These are phyloP conservation scores for Numenius phaeopus DNA, from an alignment of 2,797 vertebrate species.

Conservation along the genomic window DNA sequence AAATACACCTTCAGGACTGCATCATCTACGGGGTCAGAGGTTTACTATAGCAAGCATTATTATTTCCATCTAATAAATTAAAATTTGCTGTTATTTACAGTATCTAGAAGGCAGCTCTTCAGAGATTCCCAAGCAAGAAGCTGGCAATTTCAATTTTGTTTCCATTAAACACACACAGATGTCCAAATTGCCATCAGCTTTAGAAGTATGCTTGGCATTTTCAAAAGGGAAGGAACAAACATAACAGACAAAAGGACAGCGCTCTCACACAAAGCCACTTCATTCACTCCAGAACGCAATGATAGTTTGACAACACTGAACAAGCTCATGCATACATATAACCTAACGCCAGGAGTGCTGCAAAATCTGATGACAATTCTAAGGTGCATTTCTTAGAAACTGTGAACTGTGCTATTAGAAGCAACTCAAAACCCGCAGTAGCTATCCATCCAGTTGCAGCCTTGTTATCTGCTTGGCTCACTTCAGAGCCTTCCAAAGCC, in stretches of 20 bases:
- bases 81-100: not conserved
- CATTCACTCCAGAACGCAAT: not conserved
- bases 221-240: not conserved
- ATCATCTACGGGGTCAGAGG: not conserved
- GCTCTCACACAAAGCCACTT: not conserved
- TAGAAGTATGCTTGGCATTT: not conserved
- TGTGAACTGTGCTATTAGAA: not conserved
- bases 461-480: not conserved
- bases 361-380: not conserved
- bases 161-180: not conserved
- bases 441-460: not conserved
- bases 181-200: not conserved
- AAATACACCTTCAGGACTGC: not conserved
- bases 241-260: not conserved
- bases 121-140: not conserved
- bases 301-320: not conserved
- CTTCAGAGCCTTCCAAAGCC: not conserved
- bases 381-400: not conserved
- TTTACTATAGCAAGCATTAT: not conserved
- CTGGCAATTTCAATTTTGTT: not conserved
- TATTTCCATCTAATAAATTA: not conserved
- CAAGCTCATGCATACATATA: not conserved
- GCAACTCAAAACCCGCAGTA: not conserved
- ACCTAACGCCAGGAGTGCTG: not conserved
- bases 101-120: not conserved